Evolutionary conservation across 2,888 invertebrate species (phyloP), one percentile per base, ranked within the genome.

Genomic region (Sclerodermus sp.): DNA sequence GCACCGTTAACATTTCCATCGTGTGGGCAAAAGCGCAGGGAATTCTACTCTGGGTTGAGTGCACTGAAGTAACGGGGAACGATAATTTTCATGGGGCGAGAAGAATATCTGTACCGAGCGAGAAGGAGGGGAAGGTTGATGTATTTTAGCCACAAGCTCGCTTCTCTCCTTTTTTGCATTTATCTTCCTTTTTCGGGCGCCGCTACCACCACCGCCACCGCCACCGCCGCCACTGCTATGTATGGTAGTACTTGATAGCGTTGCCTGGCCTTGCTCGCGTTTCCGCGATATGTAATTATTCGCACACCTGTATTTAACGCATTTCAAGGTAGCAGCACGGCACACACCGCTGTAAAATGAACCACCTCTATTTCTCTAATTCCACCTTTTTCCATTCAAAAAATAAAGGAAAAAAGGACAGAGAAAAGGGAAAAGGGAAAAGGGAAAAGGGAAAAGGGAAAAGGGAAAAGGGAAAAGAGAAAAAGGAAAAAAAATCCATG

Each of bases 271-370:
- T 15, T 41, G 54, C 50, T 55, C 50, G 51, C 58, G 49, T 60
- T 60, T 54, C 51, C 56, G 47, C 52, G 60, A 58, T 58, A 60
- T 55, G 58, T 57, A 55, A 60, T 60, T 60, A 58, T 53, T 39
- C 49, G 53, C 49, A 53, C 51, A 42, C 51, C 55, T 55, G 55
- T 45, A 56, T 60, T 62, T 60, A 60, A 62, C 58, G 50, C 47
- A 54, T 41, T 55, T 53, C 52, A 39, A 51, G 50, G 47, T 44
- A 51, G 41, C 48, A 15, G 43, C 40, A 16, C 39, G 47, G 23
- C 23, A 5, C 23, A 3, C 8, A 8, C 23, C 23, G 8, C 23
- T 8, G 23, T 23, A 23, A 23, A 23, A 23, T 8, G 23, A 23
- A 8, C 23, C 23, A 23, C 3, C 23, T 8, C 23, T 23, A 23